Evolutionary conservation across 2,888 invertebrate genomes (phyloP), one percentile per base, ranked within the genome.

Genomic region (Frankliniella fusca): DNA sequence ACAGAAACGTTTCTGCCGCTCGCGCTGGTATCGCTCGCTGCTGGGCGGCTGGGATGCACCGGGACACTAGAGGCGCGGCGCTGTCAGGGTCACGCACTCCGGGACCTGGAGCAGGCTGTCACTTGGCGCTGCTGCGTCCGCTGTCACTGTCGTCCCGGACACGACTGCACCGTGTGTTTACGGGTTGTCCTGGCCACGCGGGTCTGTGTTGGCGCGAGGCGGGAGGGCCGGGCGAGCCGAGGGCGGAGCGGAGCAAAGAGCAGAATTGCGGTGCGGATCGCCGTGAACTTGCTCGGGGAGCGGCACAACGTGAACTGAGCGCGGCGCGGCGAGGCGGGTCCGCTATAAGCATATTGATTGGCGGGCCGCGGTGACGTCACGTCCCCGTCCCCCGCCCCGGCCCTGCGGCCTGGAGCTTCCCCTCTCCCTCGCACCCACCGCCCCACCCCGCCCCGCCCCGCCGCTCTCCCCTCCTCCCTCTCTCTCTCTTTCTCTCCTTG

Each of bases 401-500:
- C 84, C 84, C 81, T 84, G 84, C 85, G 85, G 86, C 85, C 86
- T 87, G 23, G 70, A 70, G 85, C 85, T 85, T 84, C 85, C 85
- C 84, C 86, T 86, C 85, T 85, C 86, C 70, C 27, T 54, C 20
- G 15, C 54, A 54, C 54, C 18, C n/a, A n/a, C n/a, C n/a, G n/a
- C n/a, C n/a, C n/a, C n/a, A n/a, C n/a, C n/a, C n/a, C 54, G 12
- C 54, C 54, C 54, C n/a, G 18, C 18, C 61, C 61, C n/a, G 18
- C n/a, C 12, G 7, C 61, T 61, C 61, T n/a, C 61, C 8, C 18
- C 61, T 0, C 61, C 18, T 18, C 61, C 10, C 27, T 23, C 70
- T 76, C 70, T 85, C 86, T 83, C 86, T 85, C 85, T 85, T 84
- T 85, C 85, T 85, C 86, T 83, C 86, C 86, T 86, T 87, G 86